These are phyloP conservation scores for Todiramphus saurophagus DNA, from an alignment of 2,113 vertebrate genomes.

Conservation along the genomic window DNA sequence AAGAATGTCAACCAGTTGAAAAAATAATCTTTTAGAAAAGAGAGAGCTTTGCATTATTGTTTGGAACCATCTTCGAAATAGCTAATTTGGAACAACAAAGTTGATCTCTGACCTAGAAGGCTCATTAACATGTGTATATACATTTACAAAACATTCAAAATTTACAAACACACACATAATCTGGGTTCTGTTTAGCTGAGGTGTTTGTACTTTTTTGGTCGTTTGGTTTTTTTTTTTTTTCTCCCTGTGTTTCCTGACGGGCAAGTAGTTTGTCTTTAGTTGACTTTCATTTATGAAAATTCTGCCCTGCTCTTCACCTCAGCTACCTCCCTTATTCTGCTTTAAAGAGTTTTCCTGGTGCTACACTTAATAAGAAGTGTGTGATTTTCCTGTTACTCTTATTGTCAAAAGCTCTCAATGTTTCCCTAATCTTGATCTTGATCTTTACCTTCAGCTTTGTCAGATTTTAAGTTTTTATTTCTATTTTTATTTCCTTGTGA, in stretches of 20 bases:
- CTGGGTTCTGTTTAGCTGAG: not conserved
- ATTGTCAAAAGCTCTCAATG: not conserved
- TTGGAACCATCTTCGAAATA: not conserved
- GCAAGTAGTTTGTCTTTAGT: not conserved
- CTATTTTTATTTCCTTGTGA: not conserved
- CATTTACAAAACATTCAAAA: not conserved
- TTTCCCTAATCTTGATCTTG: not conserved
- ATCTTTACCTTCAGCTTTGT: not conserved
- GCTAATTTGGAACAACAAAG: not conserved
- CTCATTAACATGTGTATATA: not conserved
- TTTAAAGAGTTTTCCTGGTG: not conserved
- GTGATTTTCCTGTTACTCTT: not conserved
- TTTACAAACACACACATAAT: not conserved
- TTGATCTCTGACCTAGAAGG: not conserved
- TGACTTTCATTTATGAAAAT: not conserved
- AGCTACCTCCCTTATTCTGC: not conserved
- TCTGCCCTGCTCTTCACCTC: not conserved
- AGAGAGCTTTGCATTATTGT: not conserved
- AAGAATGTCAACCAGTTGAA: not conserved
- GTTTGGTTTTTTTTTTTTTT: not conserved
- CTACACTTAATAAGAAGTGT: not conserved
- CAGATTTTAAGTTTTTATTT: not conserved
- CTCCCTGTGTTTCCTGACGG: not conserved
- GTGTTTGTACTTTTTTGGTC: not conserved
- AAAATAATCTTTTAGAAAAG: not conserved